phyloP scores from a whole-genome alignment of 2,113 vertebrate genomes.

The Notiomystis cincta region DNA sequence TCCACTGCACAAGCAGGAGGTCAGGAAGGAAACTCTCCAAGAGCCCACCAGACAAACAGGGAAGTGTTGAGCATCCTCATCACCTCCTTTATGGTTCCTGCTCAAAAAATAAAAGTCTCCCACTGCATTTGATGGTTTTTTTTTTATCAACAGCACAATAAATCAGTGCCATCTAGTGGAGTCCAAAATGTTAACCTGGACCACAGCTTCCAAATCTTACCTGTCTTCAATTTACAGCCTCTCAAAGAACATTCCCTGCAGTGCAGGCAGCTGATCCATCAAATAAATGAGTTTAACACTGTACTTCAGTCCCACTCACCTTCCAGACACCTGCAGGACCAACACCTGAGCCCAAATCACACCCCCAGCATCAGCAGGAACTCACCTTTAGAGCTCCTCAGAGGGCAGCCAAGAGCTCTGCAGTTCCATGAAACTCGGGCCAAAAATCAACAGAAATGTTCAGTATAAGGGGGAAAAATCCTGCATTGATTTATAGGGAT shows the following conservation, averaged over 20 bases:
- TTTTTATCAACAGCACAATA: conserved; percentile 19
- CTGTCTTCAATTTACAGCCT: background rate
- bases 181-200: conserved; percentile 11
- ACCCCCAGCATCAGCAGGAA: background rate
- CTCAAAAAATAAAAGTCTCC: background rate
- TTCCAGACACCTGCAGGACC: background rate
- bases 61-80: background rate
- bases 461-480: background rate
- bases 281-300: accelerated
- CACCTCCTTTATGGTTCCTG: background rate
- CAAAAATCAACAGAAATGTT: background rate
- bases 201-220: background rate
- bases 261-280: background rate
- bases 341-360: background rate
- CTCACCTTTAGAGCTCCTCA: background rate
- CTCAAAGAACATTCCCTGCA: background rate
- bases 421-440: accelerated
- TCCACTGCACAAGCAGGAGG: background rate
- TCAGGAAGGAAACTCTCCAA: background rate
- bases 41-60: background rate
- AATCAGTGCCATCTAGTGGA: conserved; percentile 45
- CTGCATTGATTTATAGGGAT: background rate
- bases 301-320: background rate
- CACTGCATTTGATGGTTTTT: background rate
- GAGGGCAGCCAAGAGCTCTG: background rate